Percentiles rank a stretch among this genome's conserved stretches.
These are phyloP conservation scores for Ptychobarbus kaznakovi DNA, from an alignment of 2,797 vertebrate species.

Conservation along the genomic window DNA sequence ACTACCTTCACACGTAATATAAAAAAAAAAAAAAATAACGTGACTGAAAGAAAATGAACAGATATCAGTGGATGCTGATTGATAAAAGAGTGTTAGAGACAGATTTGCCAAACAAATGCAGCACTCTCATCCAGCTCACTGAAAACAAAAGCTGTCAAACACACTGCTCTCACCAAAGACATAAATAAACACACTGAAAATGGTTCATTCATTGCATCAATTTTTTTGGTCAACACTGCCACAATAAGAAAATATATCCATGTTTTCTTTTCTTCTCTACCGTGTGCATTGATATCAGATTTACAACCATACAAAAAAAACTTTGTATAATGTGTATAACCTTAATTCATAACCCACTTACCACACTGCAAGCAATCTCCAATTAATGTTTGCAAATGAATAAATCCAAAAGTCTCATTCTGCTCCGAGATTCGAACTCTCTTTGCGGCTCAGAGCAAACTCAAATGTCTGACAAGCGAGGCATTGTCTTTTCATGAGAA, in stretches of 20 bases:
- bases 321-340: neutral
- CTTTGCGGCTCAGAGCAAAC: slow-evolving; percentile 62
- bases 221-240: neutral
- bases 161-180: neutral
- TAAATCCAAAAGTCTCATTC: slow-evolving; percentile 19
- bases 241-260: neutral
- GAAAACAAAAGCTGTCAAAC: neutral
- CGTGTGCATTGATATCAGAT: neutral
- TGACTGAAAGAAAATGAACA: neutral
- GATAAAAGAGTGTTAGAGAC: neutral
- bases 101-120: neutral
- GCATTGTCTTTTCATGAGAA: slow-evolving; percentile 72
- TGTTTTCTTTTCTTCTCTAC: neutral
- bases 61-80: neutral
- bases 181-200: neutral
- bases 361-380: neutral
- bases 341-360: neutral
- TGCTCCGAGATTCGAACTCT: slow-evolving; percentile 54
- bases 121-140: slow-evolving; percentile 39
- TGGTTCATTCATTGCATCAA: neutral
- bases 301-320: slow-evolving; percentile 18
- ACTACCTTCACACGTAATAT: neutral
- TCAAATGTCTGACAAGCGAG: slow-evolving; percentile 67
- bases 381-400: neutral
- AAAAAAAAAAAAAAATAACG: neutral